These are phyloP conservation scores for Onychomys arenicola DNA, from an alignment of 2,797 vertebrate genomes.

Conservation along the genomic window DNA sequence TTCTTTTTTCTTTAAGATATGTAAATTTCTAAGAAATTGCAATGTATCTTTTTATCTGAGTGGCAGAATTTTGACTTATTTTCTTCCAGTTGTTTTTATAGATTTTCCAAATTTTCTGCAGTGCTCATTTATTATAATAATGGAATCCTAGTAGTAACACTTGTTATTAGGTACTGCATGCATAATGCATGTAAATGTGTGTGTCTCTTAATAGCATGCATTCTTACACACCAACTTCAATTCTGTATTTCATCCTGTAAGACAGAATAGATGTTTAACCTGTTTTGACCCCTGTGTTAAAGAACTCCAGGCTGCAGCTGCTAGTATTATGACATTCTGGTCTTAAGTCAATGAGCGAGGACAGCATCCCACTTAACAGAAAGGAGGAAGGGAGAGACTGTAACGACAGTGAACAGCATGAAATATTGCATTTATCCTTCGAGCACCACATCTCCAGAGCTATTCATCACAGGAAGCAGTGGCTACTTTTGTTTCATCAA, in stretches of 20 bases:
- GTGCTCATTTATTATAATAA: not conserved
- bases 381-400: not conserved
- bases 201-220: not conserved
- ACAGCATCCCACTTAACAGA: not conserved
- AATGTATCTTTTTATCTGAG: not conserved
- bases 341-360: not conserved
- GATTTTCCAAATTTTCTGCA: slow-evolving; percentile 14
- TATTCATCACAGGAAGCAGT: not conserved
- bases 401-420: not conserved
- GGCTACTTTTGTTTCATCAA: slow-evolving; percentile 24
- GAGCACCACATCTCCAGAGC: not conserved
- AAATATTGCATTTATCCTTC: not conserved
- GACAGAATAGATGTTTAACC: not conserved
- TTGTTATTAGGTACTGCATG: not conserved
- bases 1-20: not conserved
- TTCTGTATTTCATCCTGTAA: slow-evolving; percentile 17
- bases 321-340: not conserved
- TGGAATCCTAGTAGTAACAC: not conserved
- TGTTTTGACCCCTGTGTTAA: not conserved
- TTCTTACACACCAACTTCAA: not conserved
- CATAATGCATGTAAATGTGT: not conserved
- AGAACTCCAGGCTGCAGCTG: not conserved
- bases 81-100: slow-evolving; percentile 6
- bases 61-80: not conserved
- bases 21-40: slow-evolving; percentile 15